Conservation (phyloP, 2,113 vertebrate genomes). For the Clarias gariepinus region DNA sequence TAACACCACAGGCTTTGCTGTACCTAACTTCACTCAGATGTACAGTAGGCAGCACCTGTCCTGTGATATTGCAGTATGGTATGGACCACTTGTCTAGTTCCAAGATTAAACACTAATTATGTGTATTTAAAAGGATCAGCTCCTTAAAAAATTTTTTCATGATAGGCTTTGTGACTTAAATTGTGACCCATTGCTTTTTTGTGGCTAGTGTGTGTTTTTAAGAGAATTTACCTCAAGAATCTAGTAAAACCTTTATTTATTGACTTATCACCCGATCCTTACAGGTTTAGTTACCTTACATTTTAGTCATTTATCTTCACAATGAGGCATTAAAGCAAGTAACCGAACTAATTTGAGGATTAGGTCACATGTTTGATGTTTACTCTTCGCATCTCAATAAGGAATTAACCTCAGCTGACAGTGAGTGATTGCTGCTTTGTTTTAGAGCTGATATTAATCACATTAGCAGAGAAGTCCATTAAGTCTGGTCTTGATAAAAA, state of each 20-base stretch:
- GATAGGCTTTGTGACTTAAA: not conserved
- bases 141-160: not conserved
- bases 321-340: not conserved
- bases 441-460: conserved; percentile 35
- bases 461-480: conserved; percentile 39
- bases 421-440: conserved; percentile 26
- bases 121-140: not conserved
- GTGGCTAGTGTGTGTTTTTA: not conserved
- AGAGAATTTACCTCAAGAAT: not conserved
- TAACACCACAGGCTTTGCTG: conserved; percentile 1
- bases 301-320: conserved; percentile 1
- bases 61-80: conserved; percentile 12
- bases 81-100: not conserved
- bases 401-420: conserved; percentile 23
- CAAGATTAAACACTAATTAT: not conserved
- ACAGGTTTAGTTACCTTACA: not conserved
- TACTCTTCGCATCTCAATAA: conserved; percentile 31
- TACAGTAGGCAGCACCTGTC: conserved; percentile 7
- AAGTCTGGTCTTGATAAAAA: conserved; percentile 29
- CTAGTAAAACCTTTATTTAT: not conserved
- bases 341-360: conserved; percentile 21
- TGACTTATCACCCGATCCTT: not conserved
- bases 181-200: not conserved
- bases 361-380: not conserved
- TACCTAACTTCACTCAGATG: not conserved